These are phyloP conservation scores for Sinotaia quadrata DNA, from an alignment of 2,888 invertebrate species.

Conservation along the genomic window DNA sequence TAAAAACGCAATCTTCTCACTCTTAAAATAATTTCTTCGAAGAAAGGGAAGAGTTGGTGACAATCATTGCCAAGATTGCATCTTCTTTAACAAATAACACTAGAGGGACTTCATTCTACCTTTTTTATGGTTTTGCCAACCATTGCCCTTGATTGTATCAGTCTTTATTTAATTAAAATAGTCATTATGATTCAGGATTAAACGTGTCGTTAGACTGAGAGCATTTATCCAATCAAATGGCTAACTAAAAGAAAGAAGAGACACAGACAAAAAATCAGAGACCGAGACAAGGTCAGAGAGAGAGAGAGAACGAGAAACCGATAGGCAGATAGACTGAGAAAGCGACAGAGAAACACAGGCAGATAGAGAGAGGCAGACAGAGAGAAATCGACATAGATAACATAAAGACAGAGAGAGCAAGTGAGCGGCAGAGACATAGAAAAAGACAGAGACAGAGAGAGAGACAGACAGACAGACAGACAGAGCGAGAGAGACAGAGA, in stretches of 20 bases:
- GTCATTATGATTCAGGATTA: too few relatives aligned
- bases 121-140: too few relatives aligned
- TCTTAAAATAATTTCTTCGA: too few relatives aligned
- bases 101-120: too few relatives aligned
- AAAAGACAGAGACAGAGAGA: neutral
- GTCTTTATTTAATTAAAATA: too few relatives aligned
- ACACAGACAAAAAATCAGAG: neutral
- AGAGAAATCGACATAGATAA: neutral
- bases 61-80: too few relatives aligned
- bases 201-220: too few relatives aligned
- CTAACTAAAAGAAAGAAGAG: neutral
- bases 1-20: too few relatives aligned
- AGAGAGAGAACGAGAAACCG: neutral
- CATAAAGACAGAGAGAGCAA: too few relatives aligned
- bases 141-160: too few relatives aligned
- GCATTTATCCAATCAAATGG: neutral
- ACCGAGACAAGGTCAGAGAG: neutral
- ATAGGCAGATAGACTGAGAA: neutral
- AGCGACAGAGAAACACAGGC: constrained; percentile 8
- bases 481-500: neutral
- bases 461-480: neutral
- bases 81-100: too few relatives aligned
- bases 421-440: neutral
- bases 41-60: too few relatives aligned
- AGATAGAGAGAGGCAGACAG: neutral